phyloP scores from a whole-genome alignment of 2,888 invertebrate genomes.

The Trachelus tabidus region DNA sequence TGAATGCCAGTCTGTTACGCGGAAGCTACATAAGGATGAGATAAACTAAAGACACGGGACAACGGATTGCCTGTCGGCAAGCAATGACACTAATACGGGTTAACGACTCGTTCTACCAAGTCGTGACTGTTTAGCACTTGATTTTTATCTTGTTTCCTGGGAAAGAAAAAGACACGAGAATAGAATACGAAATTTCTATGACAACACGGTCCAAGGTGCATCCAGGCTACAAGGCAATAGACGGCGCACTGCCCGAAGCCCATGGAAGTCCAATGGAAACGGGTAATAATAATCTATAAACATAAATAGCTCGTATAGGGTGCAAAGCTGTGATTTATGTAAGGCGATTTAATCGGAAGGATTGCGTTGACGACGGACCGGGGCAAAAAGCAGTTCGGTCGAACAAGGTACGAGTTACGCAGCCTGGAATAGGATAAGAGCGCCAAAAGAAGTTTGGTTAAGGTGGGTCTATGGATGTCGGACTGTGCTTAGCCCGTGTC shows the following conservation, averaged over 20 bases:
- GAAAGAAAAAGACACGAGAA: not conserved
- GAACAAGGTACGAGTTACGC: conserved; percentile 4
- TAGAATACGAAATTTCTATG: not conserved
- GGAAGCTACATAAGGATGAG: conserved; percentile 40
- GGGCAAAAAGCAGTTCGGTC: conserved; percentile 21
- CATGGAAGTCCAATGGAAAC: not conserved
- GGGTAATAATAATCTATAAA: not conserved
- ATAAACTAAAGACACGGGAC: conserved; percentile 37
- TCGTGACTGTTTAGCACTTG: not conserved
- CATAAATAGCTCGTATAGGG: not conserved
- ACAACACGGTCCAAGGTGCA: not conserved
- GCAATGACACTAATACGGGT: conserved; percentile 43
- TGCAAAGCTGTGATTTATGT: conserved; percentile 8
- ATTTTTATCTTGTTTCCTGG: not conserved
- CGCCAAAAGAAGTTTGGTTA: conserved; percentile 37
- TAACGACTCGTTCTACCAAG: conserved; percentile 41
- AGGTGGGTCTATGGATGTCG: conserved; percentile 51
- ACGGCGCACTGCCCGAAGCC: not conserved
- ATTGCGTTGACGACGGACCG: conserved; percentile 18
- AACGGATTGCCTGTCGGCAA: conserved; percentile 48
- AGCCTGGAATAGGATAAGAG: conserved; percentile 6
- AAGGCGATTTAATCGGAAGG: conserved; percentile 9
- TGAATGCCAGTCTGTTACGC: conserved; percentile 51
- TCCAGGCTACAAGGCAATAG: not conserved
- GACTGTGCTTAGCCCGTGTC: conserved; percentile 59